Conservation (phyloP, 2,113 vertebrate genomes). For the Chionis minor region DNA sequence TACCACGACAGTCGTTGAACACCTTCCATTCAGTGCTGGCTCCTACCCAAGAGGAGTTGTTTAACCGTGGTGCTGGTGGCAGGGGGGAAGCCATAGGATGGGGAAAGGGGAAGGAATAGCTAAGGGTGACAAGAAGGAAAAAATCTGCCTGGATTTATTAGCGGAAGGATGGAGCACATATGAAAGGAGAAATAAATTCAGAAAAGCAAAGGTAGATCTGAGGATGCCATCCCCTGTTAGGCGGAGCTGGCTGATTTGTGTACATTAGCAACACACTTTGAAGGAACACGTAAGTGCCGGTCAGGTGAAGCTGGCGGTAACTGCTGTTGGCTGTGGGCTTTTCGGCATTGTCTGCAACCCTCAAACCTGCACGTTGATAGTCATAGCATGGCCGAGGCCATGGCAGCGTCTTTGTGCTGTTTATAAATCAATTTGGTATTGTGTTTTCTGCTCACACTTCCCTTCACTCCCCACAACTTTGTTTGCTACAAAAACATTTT, state of each 20-base stretch:
- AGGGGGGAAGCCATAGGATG: neutral
- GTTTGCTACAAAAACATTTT: neutral
- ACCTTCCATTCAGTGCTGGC: neutral
- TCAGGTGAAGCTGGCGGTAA: neutral
- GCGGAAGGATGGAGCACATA: neutral
- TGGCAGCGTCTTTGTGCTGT: neutral
- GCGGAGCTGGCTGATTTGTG: neutral
- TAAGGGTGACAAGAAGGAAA: neutral
- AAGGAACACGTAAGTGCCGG: neutral
- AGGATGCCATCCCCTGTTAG: neutral
- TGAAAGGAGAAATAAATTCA: neutral
- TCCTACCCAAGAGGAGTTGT: neutral
- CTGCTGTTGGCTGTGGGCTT: neutral
- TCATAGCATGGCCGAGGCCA: fast-evolving
- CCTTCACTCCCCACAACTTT: neutral
- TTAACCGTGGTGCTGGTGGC: neutral
- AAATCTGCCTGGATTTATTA: neutral
- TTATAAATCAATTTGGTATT: neutral
- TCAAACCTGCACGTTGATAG: neutral
- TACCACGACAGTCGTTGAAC: fast-evolving
- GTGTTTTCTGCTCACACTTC: neutral
- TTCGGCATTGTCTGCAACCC: neutral
- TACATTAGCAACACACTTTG: fast-evolving
- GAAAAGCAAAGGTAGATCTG: neutral
- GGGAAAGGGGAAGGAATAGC: neutral